These are phyloP conservation scores for Thereva unica DNA, from an alignment of 2,888 invertebrate species.

Conservation along the genomic window DNA sequence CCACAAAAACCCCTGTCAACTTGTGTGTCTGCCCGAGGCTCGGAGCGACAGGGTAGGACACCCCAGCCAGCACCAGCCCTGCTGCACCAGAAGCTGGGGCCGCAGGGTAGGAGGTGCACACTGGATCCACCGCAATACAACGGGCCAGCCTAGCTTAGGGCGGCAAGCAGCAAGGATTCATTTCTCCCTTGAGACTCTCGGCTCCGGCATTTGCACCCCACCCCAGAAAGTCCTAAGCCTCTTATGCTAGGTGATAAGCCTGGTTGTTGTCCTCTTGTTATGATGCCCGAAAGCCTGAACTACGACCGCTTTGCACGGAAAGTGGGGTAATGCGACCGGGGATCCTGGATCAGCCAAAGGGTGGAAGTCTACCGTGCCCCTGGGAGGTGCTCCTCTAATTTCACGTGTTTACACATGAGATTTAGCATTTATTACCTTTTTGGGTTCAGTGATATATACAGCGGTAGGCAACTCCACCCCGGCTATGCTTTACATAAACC, in stretches of 20 bases:
- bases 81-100: no score
- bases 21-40: background rate
- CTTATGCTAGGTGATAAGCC: constrained; percentile 40
- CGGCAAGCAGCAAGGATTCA: no score
- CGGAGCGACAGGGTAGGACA: background rate
- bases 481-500: background rate
- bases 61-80: background rate
- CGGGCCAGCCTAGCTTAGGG: no score
- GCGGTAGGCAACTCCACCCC: background rate
- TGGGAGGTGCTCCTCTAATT: constrained; percentile 26
- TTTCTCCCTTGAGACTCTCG: no score
- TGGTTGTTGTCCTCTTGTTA: constrained; percentile 33
- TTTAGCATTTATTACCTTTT: constrained; percentile 36
- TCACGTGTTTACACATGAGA: constrained; percentile 38
- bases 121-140: no score
- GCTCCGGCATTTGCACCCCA: background rate
- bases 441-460: constrained; percentile 19
- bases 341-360: constrained; percentile 8
- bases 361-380: constrained; percentile 24
- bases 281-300: constrained; percentile 26
- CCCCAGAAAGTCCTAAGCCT: constrained; percentile 32
- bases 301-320: constrained; percentile 22
- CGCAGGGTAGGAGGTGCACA: no score
- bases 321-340: constrained; percentile 19
- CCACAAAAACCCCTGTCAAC: constrained; percentile 2